Base-by-base conservation (phyloP, 2,797 vertebrate species). In the Cercopithecus mitis region DNA sequence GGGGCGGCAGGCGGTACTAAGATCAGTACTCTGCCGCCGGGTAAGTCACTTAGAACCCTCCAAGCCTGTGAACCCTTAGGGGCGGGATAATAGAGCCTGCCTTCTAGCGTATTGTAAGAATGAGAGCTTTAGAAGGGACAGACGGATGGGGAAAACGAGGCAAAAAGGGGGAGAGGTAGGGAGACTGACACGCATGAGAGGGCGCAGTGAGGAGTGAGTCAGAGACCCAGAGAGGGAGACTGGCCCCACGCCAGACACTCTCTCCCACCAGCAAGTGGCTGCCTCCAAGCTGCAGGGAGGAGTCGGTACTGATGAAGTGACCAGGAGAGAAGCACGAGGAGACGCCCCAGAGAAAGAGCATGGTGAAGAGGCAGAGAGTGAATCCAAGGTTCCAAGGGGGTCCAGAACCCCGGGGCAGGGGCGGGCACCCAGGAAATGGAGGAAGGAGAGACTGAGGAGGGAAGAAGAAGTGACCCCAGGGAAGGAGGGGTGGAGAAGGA, bases 21-120 rank as follows among this genome's bases (percentile, higher is more conserved):
- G 36, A 15, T 19, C 55, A 3, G n/a, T 36, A 4, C 17, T 20
- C 15, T 0, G n/a, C 61, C 5, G 4, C 81, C 0, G 2, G n/a
- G 20, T 39, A 7, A 27, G 17, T 94, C 90, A 13, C 64, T 50
- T 6, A 20, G 33, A 55, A 43, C 9, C 39, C 61, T 84, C 72
- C 19, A 15, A 36, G 3, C 15, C 12, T 52, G 25, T 13, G 39
- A 11, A 45, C 39, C 7, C 8, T 94, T 76, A 14, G 41, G 41
- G 58, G 43, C 22, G 10, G 87, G 77, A 14, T 36, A 22, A 79
- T 20, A 57, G 41, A 84, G 55, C 15, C 85, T 77, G 76, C 41
- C 17, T 77, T 20, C 64, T 30, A 70, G 72, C 47, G 17, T 70
- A 45, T 30, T 36, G 36, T 84, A 61, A 58, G 52, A 24, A 47